Base-by-base conservation (phyloP, 2,113 vertebrate genomes). In the Paralichthys olivaceus region DNA sequence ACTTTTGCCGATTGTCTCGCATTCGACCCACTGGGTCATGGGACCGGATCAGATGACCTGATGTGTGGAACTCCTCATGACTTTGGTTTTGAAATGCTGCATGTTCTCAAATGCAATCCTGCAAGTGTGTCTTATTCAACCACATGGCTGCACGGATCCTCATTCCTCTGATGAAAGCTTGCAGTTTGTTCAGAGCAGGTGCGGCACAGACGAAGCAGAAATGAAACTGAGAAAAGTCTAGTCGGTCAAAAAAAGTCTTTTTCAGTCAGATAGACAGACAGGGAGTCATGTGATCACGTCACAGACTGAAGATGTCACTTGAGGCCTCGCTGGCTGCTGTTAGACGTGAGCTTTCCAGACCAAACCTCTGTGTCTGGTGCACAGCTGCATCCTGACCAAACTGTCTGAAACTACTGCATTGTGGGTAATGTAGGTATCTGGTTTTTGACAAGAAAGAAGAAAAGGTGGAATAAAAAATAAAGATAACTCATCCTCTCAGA, bases 1-100 rank as follows among this genome's bases (percentile, higher is more conserved):
- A n/a, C 19, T 7, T 49, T 7, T 49, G 4, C 45, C 57, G 58
- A 63, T 25, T 43, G 19, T 5, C 4, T 55, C 51, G 59, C 17
- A 0, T 23, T 49, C 62, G 17, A 72, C 61, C 62, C 45, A 62
- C 14, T 17, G 61, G 53, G 40, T 88, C 89, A 91, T 23, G 67
- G 32, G 84, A 82, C 63, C 15, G 0, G 1, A 58, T 73, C 64
- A 57, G 55, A 75, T 54, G 61, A 12, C 3, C 11, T 0, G 29
- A 32, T n/a, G 59, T 59, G 69, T 63, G 55, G 45, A 70, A 80
- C 65, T 25, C 72, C 66, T 73, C 74, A n/a, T 79, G 71, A 84
- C 80, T 79, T 37, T 3, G 0, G 56, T 84, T 81, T 68, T 72
- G 17, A 84, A 79, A 66, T n/a, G 17, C 15, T 60, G 45, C 34